Evolutionary conservation across 2,113 vertebrate genomes (phyloP).

Genomic region (Stomatorhinus ivindoensis): DNA sequence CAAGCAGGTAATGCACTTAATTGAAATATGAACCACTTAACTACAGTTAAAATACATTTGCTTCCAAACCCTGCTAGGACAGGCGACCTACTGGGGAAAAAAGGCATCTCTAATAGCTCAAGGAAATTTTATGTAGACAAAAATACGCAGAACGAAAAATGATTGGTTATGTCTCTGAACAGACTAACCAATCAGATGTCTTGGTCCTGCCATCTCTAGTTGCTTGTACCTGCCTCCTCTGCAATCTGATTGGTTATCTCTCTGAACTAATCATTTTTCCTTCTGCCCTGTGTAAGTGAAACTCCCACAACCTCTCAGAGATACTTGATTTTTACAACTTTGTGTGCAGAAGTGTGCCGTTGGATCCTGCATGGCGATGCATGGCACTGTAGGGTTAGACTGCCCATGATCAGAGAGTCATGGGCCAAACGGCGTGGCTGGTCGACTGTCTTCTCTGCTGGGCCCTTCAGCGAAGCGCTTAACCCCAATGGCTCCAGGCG

Average conservation of each 20-base stretch:
- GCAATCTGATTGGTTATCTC: no score
- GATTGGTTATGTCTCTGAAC: no score
- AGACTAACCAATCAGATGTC: no score
- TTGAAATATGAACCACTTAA: neutral
- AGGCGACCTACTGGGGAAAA: neutral
- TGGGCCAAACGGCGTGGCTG: no score
- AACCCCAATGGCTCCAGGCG: neutral
- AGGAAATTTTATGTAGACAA: no score
- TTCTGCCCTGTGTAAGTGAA: no score
- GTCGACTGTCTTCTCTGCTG: neutral
- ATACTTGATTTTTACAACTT: neutral
- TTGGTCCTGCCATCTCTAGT: no score
- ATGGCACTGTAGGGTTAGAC: neutral
- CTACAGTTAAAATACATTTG: neutral
- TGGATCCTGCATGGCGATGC: neutral
- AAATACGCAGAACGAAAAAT: no score
- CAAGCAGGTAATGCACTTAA: neutral
- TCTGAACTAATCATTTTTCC: no score
- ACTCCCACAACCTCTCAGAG: no score
- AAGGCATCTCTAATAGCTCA: neutral
- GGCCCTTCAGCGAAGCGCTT: neutral
- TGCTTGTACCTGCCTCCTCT: no score
- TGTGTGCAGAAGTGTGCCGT: neutral
- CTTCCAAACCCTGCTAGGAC: neutral
- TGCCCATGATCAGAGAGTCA: neutral